Conservation (phyloP, 2,888 invertebrate genomes). For the Lacanobia oleracea region DNA sequence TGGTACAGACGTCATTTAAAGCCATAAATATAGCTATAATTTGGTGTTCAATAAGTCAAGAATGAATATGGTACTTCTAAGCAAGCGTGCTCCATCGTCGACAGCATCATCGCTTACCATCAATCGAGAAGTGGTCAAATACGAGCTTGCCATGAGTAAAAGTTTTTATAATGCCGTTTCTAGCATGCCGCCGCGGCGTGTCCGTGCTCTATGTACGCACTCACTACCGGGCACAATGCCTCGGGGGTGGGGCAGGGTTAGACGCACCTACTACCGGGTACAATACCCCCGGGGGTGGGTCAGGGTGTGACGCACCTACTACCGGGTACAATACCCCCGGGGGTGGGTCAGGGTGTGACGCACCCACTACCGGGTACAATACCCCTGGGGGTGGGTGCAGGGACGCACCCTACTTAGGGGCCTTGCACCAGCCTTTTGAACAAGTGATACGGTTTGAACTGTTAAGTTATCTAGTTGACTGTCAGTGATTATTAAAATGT, state of each 20-base stretch:
- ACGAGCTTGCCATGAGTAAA: not conserved
- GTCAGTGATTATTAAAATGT: constrained; percentile 42
- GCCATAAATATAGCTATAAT: not conserved
- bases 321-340: constrained; percentile 23
- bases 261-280: not conserved
- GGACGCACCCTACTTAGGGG: constrained; percentile 29
- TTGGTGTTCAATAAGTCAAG: not conserved
- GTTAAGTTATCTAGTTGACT: constrained; percentile 56
- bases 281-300: constrained; percentile 16
- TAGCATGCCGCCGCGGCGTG: not conserved
- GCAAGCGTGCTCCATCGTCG: not conserved
- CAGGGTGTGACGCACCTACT: not conserved
- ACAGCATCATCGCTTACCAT: not conserved
- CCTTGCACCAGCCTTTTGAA: constrained; percentile 58
- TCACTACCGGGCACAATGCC: constrained; percentile 16
- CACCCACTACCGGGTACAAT: constrained; percentile 19
- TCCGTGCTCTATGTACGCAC: not conserved
- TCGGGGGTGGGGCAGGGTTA: constrained; percentile 1
- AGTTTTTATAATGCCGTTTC: not conserved
- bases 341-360: not conserved
- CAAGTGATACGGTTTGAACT: constrained; percentile 60
- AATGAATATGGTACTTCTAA: not conserved
- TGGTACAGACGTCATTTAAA: not conserved
- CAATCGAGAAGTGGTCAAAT: no score
- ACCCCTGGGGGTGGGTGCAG: constrained; percentile 2